Conservation (phyloP, 2,888 invertebrate species). For the Drosophila fungiperda region DNA sequence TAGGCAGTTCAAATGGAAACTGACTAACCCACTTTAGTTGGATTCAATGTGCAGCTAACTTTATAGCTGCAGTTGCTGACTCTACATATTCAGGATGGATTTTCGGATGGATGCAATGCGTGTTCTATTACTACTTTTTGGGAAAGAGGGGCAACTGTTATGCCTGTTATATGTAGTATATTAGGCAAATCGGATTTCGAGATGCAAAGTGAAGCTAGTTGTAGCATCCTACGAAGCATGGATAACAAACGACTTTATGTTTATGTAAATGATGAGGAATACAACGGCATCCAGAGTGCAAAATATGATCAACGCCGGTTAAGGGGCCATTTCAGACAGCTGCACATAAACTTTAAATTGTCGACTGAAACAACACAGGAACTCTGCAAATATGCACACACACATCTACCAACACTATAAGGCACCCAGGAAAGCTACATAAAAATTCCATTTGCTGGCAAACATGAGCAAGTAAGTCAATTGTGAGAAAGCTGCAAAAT, state of each 20-base stretch:
- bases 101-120: conserved; percentile 9
- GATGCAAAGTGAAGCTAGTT: conserved; percentile 11
- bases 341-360: conserved; percentile 66
- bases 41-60: conserved; percentile 58
- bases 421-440: conserved; percentile 47
- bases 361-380: conserved; percentile 45
- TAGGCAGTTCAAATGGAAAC: conserved; percentile 64
- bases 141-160: background rate
- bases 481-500: conserved; percentile 30
- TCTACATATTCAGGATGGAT: conserved; percentile 34
- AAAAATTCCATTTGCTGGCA: conserved; percentile 69
- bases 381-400: conserved; percentile 12
- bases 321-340: conserved; percentile 41
- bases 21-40: conserved; percentile 60
- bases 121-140: conserved; percentile 3
- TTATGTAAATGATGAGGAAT: conserved; percentile 71
- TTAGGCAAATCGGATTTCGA: conserved; percentile 27
- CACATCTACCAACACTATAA: background rate
- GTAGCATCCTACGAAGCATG: conserved; percentile 37
- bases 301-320: conserved; percentile 70
- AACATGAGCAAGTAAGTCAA: conserved; percentile 41
- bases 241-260: conserved; percentile 73
- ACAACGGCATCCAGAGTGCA: conserved; percentile 72
- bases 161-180: conserved; percentile 8
- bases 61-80: conserved; percentile 48